Conservation (phyloP, 2,888 invertebrate species). For the Andrena bicolor region DNA sequence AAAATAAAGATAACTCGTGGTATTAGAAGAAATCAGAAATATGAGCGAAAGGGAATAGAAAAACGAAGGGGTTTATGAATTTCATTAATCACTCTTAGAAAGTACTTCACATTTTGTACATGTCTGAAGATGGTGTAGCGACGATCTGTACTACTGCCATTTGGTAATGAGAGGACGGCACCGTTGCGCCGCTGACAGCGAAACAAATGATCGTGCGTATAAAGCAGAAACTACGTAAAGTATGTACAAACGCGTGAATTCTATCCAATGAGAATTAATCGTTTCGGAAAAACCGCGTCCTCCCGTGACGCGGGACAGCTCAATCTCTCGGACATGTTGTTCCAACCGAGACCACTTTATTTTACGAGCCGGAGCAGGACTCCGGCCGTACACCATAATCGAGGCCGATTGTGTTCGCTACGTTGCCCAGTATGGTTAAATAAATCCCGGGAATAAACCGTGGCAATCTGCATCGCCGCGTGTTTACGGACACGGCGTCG, state of each 20-base stretch:
- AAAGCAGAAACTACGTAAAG: constrained; percentile 12
- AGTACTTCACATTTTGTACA: no score
- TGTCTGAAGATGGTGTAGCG: no score
- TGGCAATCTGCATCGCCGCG: constrained; percentile 4
- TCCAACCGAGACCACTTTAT: constrained; percentile 56
- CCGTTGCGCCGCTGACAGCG: not conserved
- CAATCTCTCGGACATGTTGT: constrained; percentile 56
- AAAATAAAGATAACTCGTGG: no score
- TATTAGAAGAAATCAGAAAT: no score
- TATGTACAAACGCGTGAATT: constrained; percentile 35
- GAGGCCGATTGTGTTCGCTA: constrained; percentile 55
- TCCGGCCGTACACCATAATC: constrained; percentile 43
- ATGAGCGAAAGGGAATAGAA: no score
- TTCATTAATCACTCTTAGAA: no score
- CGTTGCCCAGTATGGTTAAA: constrained; percentile 34
- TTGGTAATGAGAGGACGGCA: no score
- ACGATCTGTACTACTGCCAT: no score
- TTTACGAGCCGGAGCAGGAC: constrained; percentile 55
- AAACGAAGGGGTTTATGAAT: no score
- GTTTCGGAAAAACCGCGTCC: constrained; percentile 44
- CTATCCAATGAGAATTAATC: constrained; percentile 69
- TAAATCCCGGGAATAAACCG: constrained; percentile 51
- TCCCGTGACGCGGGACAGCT: constrained; percentile 52
- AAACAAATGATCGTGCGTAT: not conserved
- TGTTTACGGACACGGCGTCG: not conserved